These are phyloP conservation scores for Pteronotus mesoamericanus DNA, from an alignment of 2,797 vertebrate species.

Conservation along the genomic window DNA sequence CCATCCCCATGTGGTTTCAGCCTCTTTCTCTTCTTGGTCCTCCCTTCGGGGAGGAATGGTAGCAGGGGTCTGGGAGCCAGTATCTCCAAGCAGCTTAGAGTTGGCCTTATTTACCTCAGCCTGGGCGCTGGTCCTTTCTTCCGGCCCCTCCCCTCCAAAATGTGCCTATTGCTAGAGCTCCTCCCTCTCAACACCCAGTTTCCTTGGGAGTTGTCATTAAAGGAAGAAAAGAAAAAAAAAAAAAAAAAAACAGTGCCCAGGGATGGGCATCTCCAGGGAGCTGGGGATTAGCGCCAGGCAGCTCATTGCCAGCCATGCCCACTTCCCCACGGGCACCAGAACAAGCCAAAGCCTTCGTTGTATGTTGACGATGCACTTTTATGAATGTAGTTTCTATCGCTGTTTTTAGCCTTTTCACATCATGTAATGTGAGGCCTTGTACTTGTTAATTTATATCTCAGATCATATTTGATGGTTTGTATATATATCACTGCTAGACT, in stretches of 20 bases:
- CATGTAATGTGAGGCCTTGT: conserved; percentile 90
- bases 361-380: conserved; percentile 93
- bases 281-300: conserved; percentile 58
- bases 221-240: not conserved
- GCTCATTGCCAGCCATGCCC: conserved; percentile 66
- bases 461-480: conserved; percentile 87
- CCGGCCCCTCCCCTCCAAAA: conserved; percentile 69
- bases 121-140: conserved; percentile 70
- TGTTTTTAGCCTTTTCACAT: conserved; percentile 87
- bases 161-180: conserved; percentile 76
- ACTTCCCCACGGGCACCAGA: conserved; percentile 77
- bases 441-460: conserved; percentile 91
- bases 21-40: conserved; percentile 23
- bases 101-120: conserved; percentile 75
- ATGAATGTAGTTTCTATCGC: conserved; percentile 90
- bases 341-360: conserved; percentile 84
- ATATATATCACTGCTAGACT: conserved; percentile 86
- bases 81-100: conserved; percentile 71
- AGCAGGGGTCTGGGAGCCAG: conserved; percentile 39
- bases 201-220: conserved; percentile 63
- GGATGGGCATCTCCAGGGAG: conserved; percentile 65
- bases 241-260: conserved; percentile 55
- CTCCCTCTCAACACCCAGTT: conserved; percentile 54
- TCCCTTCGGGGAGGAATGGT: not conserved
- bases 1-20: not conserved